These are phyloP conservation scores for Sinelater perroti DNA, from an alignment of 2,888 invertebrate species.

Conservation along the genomic window DNA sequence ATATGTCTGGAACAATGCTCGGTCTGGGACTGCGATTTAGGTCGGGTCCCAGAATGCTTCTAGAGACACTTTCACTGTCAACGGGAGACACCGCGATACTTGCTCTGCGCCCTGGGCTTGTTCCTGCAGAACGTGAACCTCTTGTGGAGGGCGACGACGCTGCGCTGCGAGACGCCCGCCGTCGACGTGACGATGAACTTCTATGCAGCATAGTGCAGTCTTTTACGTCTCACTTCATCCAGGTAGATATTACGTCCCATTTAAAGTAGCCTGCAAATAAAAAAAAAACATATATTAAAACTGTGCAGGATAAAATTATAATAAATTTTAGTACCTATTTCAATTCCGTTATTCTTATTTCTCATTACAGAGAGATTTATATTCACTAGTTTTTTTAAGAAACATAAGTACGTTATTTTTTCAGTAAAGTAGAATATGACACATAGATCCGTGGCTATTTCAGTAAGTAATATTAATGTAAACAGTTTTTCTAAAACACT, in stretches of 20 bases:
- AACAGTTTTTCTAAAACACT: no score
- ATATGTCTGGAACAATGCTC: conserved; percentile 58
- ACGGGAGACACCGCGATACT: conserved; percentile 60
- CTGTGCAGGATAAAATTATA: no score
- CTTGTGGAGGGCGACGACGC: conserved; percentile 71
- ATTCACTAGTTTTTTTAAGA: no score
- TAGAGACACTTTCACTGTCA: conserved; percentile 48
- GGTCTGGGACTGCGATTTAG: conserved; percentile 62
- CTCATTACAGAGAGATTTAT: no score
- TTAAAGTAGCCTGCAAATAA: conserved; percentile 5
- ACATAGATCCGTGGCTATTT: no score
- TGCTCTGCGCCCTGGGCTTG: conserved; percentile 58
- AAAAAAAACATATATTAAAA: background rate
- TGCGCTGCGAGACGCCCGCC: conserved; percentile 72
- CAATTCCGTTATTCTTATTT: no score
- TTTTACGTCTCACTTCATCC: conserved; percentile 4
- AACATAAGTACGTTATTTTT: no score
- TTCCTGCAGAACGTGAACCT: conserved; percentile 61
- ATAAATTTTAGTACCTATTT: no score
- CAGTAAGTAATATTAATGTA: no score
- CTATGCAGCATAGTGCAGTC: conserved; percentile 68
- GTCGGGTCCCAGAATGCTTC: conserved; percentile 55
- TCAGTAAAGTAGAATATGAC: no score
- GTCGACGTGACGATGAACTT: conserved; percentile 73
- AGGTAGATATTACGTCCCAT: background rate